These are phyloP conservation scores for Odontomyia ornata DNA, from an alignment of 2,888 invertebrate genomes.

Conservation along the genomic window DNA sequence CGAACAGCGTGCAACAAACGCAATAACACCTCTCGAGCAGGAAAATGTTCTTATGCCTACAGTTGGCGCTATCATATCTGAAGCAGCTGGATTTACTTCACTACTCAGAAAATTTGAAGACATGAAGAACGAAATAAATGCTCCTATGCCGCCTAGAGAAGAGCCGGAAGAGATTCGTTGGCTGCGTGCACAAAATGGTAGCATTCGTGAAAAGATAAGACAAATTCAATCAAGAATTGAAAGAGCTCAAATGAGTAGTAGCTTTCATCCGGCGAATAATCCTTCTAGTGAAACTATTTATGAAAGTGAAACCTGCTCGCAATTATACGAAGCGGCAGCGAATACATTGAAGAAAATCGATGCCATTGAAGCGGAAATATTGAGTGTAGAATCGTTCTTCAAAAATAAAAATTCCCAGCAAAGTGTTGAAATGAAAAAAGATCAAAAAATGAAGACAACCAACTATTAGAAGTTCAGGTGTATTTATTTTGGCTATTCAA, in stretches of 20 bases:
- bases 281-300: constrained; percentile 27
- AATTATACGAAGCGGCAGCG: constrained; percentile 14
- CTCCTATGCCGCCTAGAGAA: background rate
- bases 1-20: background rate
- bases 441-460: background rate
- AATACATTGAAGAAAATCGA: constrained; percentile 29
- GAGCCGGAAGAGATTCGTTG: constrained; percentile 33
- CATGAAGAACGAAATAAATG: background rate
- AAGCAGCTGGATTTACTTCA: constrained; percentile 15
- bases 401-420: background rate
- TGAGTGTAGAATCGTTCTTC: constrained; percentile 21
- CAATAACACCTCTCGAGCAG: background rate
- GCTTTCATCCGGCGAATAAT: background rate
- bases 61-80: background rate
- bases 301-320: constrained; percentile 30
- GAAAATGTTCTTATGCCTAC: background rate
- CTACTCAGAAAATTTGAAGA: constrained; percentile 33
- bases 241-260: background rate
- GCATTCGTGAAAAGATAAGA: constrained; percentile 30
- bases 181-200: constrained; percentile 12
- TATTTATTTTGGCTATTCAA: too few relatives aligned
- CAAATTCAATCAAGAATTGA: constrained; percentile 25
- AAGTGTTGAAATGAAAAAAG: background rate
- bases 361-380: constrained; percentile 26
- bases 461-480: constrained; percentile 9